Percentiles rank a stretch among this genome's conserved stretches.
Evolutionary conservation across 2,888 invertebrate genomes (phyloP).

Genomic region (Elegia similella): DNA sequence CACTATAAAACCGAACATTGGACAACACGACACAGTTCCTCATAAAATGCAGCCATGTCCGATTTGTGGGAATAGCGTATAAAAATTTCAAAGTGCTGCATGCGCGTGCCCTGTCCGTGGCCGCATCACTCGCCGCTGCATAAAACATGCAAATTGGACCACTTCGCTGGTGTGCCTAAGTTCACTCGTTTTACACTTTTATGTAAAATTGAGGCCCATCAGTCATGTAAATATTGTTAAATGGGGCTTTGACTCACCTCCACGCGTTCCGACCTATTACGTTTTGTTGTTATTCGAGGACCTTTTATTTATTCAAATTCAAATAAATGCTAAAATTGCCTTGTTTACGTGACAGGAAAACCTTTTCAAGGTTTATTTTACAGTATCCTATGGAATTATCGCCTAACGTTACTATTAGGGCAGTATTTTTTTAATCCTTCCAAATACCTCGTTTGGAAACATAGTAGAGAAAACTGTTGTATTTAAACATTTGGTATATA

Average conservation of each 20-base stretch:
- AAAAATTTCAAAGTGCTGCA: conserved; percentile 72
- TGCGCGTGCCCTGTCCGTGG: conserved; percentile 60
- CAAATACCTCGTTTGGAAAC: too few relatives aligned
- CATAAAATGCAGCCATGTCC: conserved; percentile 65
- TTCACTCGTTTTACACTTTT: conserved; percentile 76
- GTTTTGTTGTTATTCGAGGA: conserved; percentile 19
- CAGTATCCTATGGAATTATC: too few relatives aligned
- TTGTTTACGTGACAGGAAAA: neutral
- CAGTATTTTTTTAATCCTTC: too few relatives aligned
- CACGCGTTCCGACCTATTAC: conserved; percentile 19
- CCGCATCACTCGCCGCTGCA: conserved; percentile 69
- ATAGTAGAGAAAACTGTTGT: too few relatives aligned
- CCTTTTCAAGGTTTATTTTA: neutral
- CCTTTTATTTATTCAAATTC: conserved; percentile 23
- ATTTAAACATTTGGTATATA: too few relatives aligned
- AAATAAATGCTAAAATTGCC: neutral
- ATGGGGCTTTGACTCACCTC: conserved; percentile 45
- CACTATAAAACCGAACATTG: conserved; percentile 40
- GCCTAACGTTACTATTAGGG: too few relatives aligned
- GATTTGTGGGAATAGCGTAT: conserved; percentile 76
- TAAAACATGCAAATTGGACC: conserved; percentile 80
- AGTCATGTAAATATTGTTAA: conserved; percentile 77
- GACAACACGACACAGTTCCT: conserved; percentile 48
- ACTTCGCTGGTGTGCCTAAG: conserved; percentile 71
- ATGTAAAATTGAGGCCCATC: conserved; percentile 72